Conservation (phyloP, 2,888 invertebrate genomes). For the Cryptus armator region DNA sequence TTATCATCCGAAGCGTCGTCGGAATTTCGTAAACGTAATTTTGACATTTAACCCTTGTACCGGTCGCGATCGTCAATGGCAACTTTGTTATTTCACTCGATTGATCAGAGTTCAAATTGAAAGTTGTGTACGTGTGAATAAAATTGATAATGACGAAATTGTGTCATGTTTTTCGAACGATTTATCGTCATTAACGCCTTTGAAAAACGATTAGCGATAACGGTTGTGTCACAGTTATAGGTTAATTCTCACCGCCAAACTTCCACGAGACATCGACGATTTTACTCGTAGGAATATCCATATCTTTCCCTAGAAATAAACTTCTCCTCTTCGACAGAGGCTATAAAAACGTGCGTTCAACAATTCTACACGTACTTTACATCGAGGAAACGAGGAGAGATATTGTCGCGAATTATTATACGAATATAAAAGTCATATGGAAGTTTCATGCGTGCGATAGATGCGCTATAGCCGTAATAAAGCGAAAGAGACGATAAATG, state of each 20-base stretch:
- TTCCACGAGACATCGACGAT: constrained; percentile 81
- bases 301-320: constrained; percentile 52
- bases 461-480: background rate
- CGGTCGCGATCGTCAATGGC: background rate
- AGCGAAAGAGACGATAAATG: constrained; percentile 8
- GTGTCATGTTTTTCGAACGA: background rate
- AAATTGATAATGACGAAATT: background rate
- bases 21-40: constrained; percentile 3
- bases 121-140: background rate
- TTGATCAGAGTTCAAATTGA: constrained; percentile 2
- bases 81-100: background rate
- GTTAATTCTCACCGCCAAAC: constrained; percentile 80
- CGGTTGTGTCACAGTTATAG: constrained; percentile 23
- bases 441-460: background rate
- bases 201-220: background rate
- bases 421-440: constrained; percentile 23
- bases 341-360: background rate
- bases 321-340: background rate
- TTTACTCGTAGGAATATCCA: constrained; percentile 77
- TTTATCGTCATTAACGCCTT: background rate
- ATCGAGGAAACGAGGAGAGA: background rate
- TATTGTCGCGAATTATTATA: background rate
- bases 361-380: constrained; percentile 5
- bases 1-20: background rate
- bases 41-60: constrained; percentile 30